These are phyloP conservation scores for Rhegmatorhina hoffmannsi DNA, from an alignment of 2,113 vertebrate genomes.

Conservation along the genomic window DNA sequence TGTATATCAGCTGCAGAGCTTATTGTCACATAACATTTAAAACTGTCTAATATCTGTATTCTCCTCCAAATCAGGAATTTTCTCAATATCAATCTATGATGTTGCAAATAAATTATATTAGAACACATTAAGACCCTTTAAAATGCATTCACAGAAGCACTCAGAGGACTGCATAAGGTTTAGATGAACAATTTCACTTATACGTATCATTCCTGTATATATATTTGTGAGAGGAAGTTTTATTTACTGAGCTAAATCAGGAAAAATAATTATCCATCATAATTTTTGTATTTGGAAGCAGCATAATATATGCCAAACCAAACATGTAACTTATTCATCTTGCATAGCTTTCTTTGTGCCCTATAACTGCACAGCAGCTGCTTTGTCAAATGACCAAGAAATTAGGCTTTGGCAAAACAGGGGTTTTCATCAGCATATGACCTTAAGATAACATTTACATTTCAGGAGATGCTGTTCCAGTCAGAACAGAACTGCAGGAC, in stretches of 20 bases:
- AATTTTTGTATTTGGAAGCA: not conserved
- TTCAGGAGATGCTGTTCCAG: slow-evolving; percentile 53
- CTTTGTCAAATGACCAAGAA: slow-evolving; percentile 64
- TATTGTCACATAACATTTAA: not conserved
- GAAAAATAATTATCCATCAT: not conserved
- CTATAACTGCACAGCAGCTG: slow-evolving; percentile 38
- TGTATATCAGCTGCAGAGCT: not conserved
- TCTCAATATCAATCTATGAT: not conserved
- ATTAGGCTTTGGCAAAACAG: slow-evolving; percentile 58
- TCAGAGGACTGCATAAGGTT: not conserved
- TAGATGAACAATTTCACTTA: not conserved
- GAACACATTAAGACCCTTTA: not conserved
- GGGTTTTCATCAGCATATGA: slow-evolving; percentile 68
- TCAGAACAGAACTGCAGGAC: slow-evolving; percentile 41
- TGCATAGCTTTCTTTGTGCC: slow-evolving; percentile 31
- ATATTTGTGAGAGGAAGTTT: not conserved
- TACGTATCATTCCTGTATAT: not conserved
- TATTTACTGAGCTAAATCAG: not conserved
- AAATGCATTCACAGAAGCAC: not conserved
- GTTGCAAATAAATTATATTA: not conserved
- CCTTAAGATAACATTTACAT: slow-evolving; percentile 70
- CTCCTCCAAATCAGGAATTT: not conserved
- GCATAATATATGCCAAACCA: slow-evolving; percentile 40
- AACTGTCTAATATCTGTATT: not conserved
- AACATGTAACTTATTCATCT: not conserved